Evolutionary conservation across 2,888 invertebrate genomes (phyloP), one percentile per base, ranked within the genome.

Genomic region (Temnothorax ravouxi): DNA sequence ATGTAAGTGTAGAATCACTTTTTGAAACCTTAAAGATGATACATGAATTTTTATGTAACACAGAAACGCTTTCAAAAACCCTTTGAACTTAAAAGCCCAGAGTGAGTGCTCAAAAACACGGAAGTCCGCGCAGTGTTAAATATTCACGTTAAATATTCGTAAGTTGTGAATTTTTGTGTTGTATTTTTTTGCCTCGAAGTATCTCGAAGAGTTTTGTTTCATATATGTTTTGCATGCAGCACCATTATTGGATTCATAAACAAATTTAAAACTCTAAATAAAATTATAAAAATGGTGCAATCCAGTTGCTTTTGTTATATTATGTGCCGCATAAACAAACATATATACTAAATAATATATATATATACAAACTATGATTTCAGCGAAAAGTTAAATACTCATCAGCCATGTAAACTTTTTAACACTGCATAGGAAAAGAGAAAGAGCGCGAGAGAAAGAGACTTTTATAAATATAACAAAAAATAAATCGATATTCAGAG

Each of bases 231-330:
- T 54, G 41, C n/a, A 41, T 66, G 5, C 25, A 38, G 66, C 8
- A 18, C 15, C 25, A 66, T 76, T 75, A 75, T 64, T 61, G 6
- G 25, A 76, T 41, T 41, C 13, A 41, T 66, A 64, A 52, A 66
- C 34, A 76, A 52, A 66, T 52, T 76, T 38, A 66, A 76, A 64
- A 52, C 38, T 74, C 13, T 38, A 18, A 52, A 41, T 66, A 3
- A 76, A 76, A 38, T 66, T 47, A 38, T 38, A 66, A 76, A 76
- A 66, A 74, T 38, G 1, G 18, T 41, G 8, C 25, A 59, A 15
- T 21, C 3, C 21, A 34, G n/a, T 47, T 3, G 21, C 9, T 47
- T 50, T 62, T 34, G n/a, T 47, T 59, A 44, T 3, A 47, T 72
- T n/a, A 47, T 34, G 5, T 62, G 13, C 1, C 8, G 15, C 2